Conservation (phyloP, 2,113 vertebrate species). For the Pavo muticus region DNA sequence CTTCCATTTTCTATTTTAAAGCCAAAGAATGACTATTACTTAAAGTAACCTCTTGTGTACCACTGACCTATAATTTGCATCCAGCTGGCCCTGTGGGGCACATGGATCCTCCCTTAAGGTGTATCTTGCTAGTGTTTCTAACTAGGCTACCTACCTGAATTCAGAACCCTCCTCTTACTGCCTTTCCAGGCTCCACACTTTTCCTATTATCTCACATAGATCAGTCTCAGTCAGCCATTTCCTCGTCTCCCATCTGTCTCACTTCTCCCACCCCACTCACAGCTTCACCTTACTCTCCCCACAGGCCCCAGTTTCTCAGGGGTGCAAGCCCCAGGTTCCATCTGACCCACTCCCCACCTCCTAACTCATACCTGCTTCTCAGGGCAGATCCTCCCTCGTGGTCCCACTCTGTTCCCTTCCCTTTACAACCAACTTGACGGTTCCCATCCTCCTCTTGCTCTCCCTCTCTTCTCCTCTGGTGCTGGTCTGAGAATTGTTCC, state of each 20-base stretch:
- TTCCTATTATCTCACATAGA: rapidly evolving
- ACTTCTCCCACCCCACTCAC: background rate
- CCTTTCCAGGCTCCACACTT: background rate
- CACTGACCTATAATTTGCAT: background rate
- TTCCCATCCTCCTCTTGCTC: background rate
- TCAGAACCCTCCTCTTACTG: background rate
- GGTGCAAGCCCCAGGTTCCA: background rate
- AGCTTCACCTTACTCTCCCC: background rate
- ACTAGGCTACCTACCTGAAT: rapidly evolving
- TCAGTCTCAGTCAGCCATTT: rapidly evolving
- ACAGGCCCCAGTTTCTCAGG: background rate
- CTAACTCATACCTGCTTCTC: background rate
- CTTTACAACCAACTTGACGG: background rate
- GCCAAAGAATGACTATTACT: background rate
- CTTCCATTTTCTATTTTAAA: background rate
- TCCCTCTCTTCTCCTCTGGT: background rate
- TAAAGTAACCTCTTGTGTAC: background rate
- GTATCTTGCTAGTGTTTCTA: background rate
- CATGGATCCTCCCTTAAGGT: background rate
- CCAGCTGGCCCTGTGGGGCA: background rate
- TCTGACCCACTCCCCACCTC: background rate
- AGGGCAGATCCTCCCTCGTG: rapidly evolving
- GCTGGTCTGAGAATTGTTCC: background rate
- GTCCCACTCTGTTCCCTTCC: background rate
- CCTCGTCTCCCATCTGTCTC: background rate